Base-by-base conservation (phyloP, 2,888 invertebrate genomes). In the Coelinius sp. region DNA sequence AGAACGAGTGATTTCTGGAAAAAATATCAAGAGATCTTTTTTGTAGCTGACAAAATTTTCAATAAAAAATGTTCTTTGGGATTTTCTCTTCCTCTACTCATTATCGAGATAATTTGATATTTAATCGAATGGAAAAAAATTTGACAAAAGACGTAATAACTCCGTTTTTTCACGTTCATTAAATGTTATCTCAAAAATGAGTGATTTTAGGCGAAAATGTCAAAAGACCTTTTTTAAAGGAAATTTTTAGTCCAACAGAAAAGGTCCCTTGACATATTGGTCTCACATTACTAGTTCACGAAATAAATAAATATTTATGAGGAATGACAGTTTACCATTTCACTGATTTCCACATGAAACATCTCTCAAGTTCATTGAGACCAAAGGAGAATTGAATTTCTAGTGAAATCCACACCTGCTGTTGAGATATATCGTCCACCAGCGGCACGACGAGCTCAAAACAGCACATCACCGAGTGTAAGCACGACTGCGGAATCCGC, bases 341-440 rank as follows among this genome's bases (percentile, higher is more conserved):
- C 17, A 49, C 20, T 49, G 20, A 1, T 10, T n/a, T 20, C 46
- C 46, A n/a, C n/a, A n/a, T n/a, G n/a, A n/a, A n/a, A n/a, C n/a
- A 14, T n/a, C 41, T 41, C n/a, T 8, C 41, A 17, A 46, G 46
- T 2, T 46, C 46, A 17, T 46, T 46, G 14, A 46, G 2, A 46
- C 14, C 17, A 46, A 20, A 20, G 14, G 1, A 14, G 17, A 14
- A n/a, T 63, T 63, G 6, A 12, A 20, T 7, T 63, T 82, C 73
- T 67, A 86, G 86, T 81, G 14, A 87, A 83, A 78, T 79, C 81
- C 72, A 75, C 78, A 72, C 86, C 86, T 67, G 84, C 89, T 56
- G 87, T 88, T 69, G 89, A 89, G 79, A 88, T 90, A 68, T 90
- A 91, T 80, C 86, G 90, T 76, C 91, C 91, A 74, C 90, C 90